A percentile compares a stretch with the other conserved stretches of the same genome.
These are phyloP conservation scores for Adoxophyes honmai DNA, from an alignment of 1,140 invertebrate genomes.

Conservation along the genomic window DNA sequence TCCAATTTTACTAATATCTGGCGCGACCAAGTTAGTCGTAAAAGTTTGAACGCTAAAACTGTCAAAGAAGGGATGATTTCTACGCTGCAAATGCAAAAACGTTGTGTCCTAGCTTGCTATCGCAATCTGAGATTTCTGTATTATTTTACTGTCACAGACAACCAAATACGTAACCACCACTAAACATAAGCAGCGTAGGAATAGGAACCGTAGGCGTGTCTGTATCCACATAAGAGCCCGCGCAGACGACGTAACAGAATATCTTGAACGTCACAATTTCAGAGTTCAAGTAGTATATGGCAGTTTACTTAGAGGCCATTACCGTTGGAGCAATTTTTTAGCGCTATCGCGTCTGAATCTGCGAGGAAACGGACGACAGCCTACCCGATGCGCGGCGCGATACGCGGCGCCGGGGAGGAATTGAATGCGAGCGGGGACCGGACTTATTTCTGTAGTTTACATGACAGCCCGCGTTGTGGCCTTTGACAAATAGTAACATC, in stretches of 20 bases:
- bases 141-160: background rate
- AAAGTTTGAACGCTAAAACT: too few relatives aligned
- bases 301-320: background rate
- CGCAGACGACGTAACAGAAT: background rate
- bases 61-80: too few relatives aligned
- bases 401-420: constrained; percentile 5
- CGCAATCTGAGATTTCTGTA: too few relatives aligned
- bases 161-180: background rate
- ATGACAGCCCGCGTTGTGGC: background rate
- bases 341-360: constrained; percentile 11
- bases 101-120: too few relatives aligned
- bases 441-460: constrained; percentile 6
- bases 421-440: constrained; percentile 1
- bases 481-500: background rate
- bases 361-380: constrained; percentile 8
- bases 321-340: constrained; percentile 6
- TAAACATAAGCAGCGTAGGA: background rate
- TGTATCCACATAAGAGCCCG: background rate
- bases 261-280: too few relatives aligned
- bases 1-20: too few relatives aligned
- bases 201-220: constrained; percentile 9
- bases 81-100: too few relatives aligned
- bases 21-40: too few relatives aligned
- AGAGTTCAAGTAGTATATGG: background rate
- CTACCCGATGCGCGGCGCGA: constrained; percentile 3